Evolutionary conservation across 2,113 vertebrate genomes (phyloP).

Genomic region (Coregonus clupeaformis): DNA sequence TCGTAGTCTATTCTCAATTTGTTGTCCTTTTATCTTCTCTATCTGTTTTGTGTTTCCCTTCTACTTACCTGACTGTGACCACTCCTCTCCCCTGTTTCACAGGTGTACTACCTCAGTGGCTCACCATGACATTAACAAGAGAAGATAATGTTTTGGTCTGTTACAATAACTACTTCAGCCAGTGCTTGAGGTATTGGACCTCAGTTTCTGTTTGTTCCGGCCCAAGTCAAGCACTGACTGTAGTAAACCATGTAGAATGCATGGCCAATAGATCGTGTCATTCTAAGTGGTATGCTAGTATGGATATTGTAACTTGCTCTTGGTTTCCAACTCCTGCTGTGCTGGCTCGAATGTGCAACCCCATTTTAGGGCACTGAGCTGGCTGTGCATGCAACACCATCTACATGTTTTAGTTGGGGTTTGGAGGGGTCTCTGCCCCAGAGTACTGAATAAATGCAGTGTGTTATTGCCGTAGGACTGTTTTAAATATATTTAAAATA

Average conservation of each 20-base stretch:
- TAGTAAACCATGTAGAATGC: neutral
- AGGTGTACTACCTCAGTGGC: constrained; percentile 69
- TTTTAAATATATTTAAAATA: constrained; percentile 29
- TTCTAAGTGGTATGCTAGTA: neutral
- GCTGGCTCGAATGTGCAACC: constrained; percentile 4
- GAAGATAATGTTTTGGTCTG: neutral
- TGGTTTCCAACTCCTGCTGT: neutral
- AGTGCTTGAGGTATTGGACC: too few species aligned
- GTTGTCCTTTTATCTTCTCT: neutral
- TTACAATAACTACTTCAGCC: too few species aligned
- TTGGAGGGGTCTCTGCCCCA: neutral
- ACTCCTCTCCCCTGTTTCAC: constrained; percentile 22
- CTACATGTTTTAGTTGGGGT: neutral
- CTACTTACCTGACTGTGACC: neutral
- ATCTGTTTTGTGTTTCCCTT: constrained; percentile 14
- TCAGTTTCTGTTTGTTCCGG: too few species aligned
- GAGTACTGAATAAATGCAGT: constrained; percentile 21
- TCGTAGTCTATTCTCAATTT: constrained; percentile 7
- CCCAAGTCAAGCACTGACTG: too few species aligned
- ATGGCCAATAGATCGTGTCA: too few species aligned
- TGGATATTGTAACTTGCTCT: neutral
- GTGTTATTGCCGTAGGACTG: neutral
- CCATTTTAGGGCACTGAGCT: neutral
- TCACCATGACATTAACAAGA: constrained; percentile 25
- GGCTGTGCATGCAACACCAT: constrained; percentile 22